Conservation (phyloP, 2,113 vertebrate genomes). For the Seriola aureovittata region DNA sequence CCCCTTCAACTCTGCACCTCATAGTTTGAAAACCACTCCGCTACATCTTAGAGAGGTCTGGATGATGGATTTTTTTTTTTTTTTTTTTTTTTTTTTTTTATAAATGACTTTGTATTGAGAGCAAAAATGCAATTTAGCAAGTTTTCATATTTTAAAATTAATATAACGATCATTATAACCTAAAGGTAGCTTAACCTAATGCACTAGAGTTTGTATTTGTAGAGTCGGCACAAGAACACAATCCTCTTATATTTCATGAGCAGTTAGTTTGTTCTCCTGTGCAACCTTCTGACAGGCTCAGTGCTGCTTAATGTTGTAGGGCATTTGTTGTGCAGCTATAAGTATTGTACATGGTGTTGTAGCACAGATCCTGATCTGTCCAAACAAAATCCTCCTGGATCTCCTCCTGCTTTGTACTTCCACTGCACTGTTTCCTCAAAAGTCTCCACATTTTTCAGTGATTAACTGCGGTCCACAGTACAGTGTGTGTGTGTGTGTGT, state of each 20-base stretch:
- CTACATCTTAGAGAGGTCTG: too few relatives aligned
- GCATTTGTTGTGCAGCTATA: not conserved
- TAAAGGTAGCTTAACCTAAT: not conserved
- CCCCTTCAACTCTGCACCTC: too few relatives aligned
- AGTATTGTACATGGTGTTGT: constrained; percentile 5
- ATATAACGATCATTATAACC: too few relatives aligned
- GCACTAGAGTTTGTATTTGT: not conserved
- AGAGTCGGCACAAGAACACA: not conserved
- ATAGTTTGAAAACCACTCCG: too few relatives aligned
- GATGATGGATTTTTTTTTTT: too few relatives aligned
- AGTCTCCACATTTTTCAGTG: constrained; percentile 18
- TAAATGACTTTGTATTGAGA: too few relatives aligned
- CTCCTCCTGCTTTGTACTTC: constrained; percentile 29
- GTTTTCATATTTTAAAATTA: too few relatives aligned
- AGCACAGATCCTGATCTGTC: constrained; percentile 39
- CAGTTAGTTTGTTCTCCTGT: not conserved
- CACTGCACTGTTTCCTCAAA: not conserved
- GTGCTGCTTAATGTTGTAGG: not conserved
- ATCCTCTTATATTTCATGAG: constrained; percentile 25
- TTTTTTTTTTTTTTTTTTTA: too few relatives aligned
- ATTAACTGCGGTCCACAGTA: constrained; percentile 16
- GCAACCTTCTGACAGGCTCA: not conserved
- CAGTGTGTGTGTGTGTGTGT: not conserved
- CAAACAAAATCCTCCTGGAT: constrained; percentile 40
- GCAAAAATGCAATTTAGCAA: too few relatives aligned